Evolutionary conservation across 2,888 invertebrate genomes (phyloP), one percentile per base, ranked within the genome.

Genomic region (Pterostichus niger): DNA sequence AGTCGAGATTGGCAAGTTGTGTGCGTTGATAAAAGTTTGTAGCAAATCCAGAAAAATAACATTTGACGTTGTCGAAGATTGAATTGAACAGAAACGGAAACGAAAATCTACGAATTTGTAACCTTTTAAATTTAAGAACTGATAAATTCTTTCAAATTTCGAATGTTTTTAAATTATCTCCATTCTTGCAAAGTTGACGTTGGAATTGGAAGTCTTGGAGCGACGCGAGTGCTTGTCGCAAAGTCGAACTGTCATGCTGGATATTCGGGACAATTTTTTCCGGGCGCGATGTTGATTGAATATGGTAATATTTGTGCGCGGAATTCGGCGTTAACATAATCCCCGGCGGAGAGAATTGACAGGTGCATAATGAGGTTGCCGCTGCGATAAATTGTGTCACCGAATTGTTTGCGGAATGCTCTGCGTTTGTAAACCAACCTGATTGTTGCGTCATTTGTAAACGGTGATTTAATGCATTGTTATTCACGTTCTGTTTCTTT

Each of bases 311-410:
- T 75, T 75, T 82, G 54, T 56, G 56, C 71, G 73, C 31, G 75
- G 75, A 75, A 82, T 71, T 81, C 24, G 11, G 82, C 64, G 75
- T 82, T 75, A 82, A 75, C 82, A 82, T 82, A 82, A 82, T 82
- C 82, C 81, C 31, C 49, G 40, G 15, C 13, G 40, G 56, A 73
- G 40, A 59, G 73, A 82, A 82, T 82, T 82, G 82, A 82, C 82
- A 82, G 82, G 59, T 82, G 75, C 61, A 75, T 75, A 82, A 82
- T 75, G 82, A 82, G 61, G 82, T 73, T 82, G 44, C 15, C 71
- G 40, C 24, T 64, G 68, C 17, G 49, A 68, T 80, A 52, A 80
- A 68, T 80, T 71, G 79, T 68, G 56, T 17, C 59, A 56, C 10
- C 17, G 77, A 56, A 78, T 82, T 82, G 59, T 82, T 82, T 75